Evolutionary conservation across 1,140 invertebrate genomes (phyloP), one percentile per base, ranked within the genome.

Genomic region (Aleiodes sp.): DNA sequence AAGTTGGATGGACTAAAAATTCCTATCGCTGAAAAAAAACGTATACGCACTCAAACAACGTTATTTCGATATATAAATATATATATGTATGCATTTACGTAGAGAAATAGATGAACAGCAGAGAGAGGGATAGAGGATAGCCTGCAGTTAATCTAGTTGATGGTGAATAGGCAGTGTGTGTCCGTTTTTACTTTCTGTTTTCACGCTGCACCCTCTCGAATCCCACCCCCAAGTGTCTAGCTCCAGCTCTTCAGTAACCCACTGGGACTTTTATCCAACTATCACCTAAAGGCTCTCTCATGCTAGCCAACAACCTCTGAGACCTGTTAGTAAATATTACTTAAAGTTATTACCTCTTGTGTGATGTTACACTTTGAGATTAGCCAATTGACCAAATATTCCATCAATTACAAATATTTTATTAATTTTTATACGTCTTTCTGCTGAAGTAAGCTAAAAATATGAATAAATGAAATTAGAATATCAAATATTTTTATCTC

Each of bases 241-340:
- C 62, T 46, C 26, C 16, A n/a, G n/a, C 46, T 52, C 46, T 52
- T 16, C 14, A 21, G 46, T 2, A 21, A 21, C 46, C 46, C 46
- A 52, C 46, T 52, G 46, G 46, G 46, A 52, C 46, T 21, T 52
- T 16, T 7, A 52, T 21, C 46, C 16, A 52, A 52, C 46, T 52
- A 24, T 52, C 46, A 16, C 46, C 46, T 19, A 16, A 12, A 52
- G 46, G 46, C 16, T 21, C 46, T 52, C 41, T 46, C 41, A 19
- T 16, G 8, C 41, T 46, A 14, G n/a, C 10, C 14, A 19, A 46
- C 41, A 46, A 46, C 41, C 14, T 52, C 21, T 21, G 19, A 21
- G 12, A 56, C 67, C 71, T 70, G 60, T 73, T 71, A 68, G 77
- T 76, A 78, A 78, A 77, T 78, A 78, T 78, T 77, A 78, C 74